Evolutionary conservation across 2,888 invertebrate species (phyloP), one percentile per base, ranked within the genome.

Genomic region (Drosophila histrio): DNA sequence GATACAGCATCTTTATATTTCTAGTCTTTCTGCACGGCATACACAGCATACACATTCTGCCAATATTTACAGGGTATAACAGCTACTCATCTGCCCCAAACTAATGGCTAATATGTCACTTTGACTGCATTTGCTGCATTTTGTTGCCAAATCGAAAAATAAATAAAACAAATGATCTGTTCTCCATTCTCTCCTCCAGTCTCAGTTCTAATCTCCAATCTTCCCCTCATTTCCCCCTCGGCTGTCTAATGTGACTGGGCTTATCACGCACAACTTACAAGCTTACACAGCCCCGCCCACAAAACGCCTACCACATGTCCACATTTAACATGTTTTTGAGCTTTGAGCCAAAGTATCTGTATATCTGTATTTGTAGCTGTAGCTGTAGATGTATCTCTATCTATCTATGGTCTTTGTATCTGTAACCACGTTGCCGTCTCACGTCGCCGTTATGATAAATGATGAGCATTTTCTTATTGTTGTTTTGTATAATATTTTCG

Each of bases 381-480:
- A 71, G 62, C 58, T 63, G 8, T 57, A 53, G 46, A 39, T 59
- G 65, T 63, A 66, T 69, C 72, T 77, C 63, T 22, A 69, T 46
- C 63, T 22, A 69, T 46, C 38, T 68, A 32, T 24, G 54, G 43
- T 30, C 11, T 61, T 36, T 65, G 69, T 58, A 54, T 34, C 36
- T 54, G 60, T 77, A 56, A 69, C 64, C 38, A 34, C 54, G 47
- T 58, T 65, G 63, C 60, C 67, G 76, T 59, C 82, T 71, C 82
- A 79, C 82, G 79, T 76, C 70, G 54, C 72, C 78, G 83, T 83
- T 83, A 83, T 83, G 83, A 83, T 85, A 83, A 83, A 83, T 83
- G 83, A 83, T 85, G 82, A 82, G 64, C 58, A 70, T 65, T 64
- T 64, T 69, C 30, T 47, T 57, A 28, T 36, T 44, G 13, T 63